Percentiles rank a stretch among this genome's conserved stretches.
These are phyloP conservation scores for Neopelma chrysocephalum DNA, from an alignment of 2,797 vertebrate genomes.

Conservation along the genomic window DNA sequence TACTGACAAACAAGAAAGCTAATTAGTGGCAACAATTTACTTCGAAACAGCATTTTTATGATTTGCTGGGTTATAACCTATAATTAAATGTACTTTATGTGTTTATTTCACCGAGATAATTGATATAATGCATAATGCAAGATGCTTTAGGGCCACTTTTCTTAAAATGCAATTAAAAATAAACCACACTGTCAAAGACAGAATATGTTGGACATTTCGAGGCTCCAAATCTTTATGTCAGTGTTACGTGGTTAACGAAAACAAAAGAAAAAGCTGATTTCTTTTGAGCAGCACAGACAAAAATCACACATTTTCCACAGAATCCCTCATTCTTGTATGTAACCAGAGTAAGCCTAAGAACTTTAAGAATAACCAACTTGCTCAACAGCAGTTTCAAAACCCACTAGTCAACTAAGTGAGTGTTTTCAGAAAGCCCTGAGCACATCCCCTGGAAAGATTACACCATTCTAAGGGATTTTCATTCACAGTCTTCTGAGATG, in stretches of 20 bases:
- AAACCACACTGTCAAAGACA: slow-evolving; percentile 50
- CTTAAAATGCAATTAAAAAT: slow-evolving; percentile 72
- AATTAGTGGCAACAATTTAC: slow-evolving; percentile 77
- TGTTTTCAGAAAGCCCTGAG: neutral
- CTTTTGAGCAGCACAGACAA: slow-evolving; percentile 35
- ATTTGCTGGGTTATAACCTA: slow-evolving; percentile 74
- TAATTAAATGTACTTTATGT: slow-evolving; percentile 76
- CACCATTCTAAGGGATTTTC: neutral
- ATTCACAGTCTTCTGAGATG: neutral
- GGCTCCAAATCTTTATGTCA: slow-evolving; percentile 56
- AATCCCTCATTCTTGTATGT: neutral
- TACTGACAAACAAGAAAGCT: slow-evolving; percentile 68
- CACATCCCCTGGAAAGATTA: neutral
- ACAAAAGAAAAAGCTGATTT: neutral
- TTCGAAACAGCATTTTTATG: slow-evolving; percentile 71
- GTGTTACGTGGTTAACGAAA: slow-evolving; percentile 9
- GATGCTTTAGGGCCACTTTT: slow-evolving; percentile 56
- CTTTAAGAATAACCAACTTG: neutral
- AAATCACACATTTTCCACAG: neutral
- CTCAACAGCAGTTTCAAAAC: neutral
- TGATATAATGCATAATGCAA: slow-evolving; percentile 66
- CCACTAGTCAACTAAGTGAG: neutral
- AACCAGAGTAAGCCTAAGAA: neutral
- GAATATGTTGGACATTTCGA: slow-evolving; percentile 49
- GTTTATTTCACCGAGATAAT: slow-evolving; percentile 73